phyloP scores from a whole-genome alignment of 2,797 vertebrate species.

The Rhabdophis nuchalis region DNA sequence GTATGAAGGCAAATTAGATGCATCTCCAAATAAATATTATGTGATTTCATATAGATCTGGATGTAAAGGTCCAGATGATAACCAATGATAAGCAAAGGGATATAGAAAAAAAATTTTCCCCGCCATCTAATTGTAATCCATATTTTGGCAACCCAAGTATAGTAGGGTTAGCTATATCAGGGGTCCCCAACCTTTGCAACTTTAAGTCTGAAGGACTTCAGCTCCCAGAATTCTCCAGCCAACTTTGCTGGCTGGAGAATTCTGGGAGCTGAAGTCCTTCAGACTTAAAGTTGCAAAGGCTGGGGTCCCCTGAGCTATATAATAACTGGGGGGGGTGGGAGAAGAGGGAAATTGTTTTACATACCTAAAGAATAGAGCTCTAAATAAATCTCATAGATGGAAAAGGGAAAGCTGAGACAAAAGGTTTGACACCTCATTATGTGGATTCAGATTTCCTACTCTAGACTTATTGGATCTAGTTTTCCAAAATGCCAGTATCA shows the following conservation, averaged over 20 bases:
- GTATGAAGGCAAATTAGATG: background rate
- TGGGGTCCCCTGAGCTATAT: no score
- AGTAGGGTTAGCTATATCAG: background rate
- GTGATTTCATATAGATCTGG: background rate
- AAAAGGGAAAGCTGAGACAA: background rate
- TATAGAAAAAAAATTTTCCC: background rate
- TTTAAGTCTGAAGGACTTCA: no score
- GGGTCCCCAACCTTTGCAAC: no score
- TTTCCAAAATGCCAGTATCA: background rate
- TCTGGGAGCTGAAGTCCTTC: no score
- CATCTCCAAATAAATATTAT: background rate
- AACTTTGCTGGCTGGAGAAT: no score
- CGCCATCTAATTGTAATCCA: background rate
- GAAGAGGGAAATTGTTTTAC: background rate
- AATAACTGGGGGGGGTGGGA: background rate
- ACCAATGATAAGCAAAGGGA: background rate
- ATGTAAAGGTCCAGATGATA: background rate
- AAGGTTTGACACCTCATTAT: background rate
- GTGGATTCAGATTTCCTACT: background rate
- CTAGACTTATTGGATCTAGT: background rate
- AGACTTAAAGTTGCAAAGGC: no score
- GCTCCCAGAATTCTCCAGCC: no score
- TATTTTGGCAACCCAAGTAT: background rate
- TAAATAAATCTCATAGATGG: background rate
- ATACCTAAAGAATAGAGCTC: background rate